These are phyloP conservation scores for Cephus cinctus DNA, from an alignment of 1,140 invertebrate genomes.

Conservation along the genomic window DNA sequence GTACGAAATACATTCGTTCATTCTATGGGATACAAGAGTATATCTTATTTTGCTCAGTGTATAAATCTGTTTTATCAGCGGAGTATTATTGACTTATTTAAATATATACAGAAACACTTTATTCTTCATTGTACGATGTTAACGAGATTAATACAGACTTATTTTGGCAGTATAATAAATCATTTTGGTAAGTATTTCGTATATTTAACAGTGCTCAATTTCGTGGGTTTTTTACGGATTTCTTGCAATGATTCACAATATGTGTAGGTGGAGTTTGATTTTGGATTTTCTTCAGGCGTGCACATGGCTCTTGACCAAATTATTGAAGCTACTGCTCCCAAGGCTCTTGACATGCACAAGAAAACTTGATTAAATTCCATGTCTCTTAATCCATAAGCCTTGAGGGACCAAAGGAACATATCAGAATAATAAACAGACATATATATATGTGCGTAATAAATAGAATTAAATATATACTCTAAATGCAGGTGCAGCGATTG, in stretches of 20 bases:
- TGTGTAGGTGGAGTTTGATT: constrained; percentile 30
- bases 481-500: constrained; percentile 32
- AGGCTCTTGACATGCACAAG: constrained; percentile 34
- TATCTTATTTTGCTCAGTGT: too few relatives aligned
- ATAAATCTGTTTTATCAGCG: too few relatives aligned
- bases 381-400: constrained; percentile 36
- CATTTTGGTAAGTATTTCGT: too few relatives aligned
- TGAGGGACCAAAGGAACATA: not conserved
- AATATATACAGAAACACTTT: too few relatives aligned
- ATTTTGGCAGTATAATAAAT: too few relatives aligned
- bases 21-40: too few relatives aligned
- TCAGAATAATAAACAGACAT: not conserved
- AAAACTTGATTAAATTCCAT: constrained; percentile 41
- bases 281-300: constrained; percentile 32
- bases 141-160: too few relatives aligned
- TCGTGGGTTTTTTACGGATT: not conserved
- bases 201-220: too few relatives aligned
- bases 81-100: too few relatives aligned
- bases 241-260: constrained; percentile 24
- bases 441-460: not conserved
- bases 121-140: too few relatives aligned
- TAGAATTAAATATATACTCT: constrained; percentile 19
- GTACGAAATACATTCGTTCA: too few relatives aligned
- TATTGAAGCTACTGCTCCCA: constrained; percentile 38
- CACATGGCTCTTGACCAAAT: constrained; percentile 37